Conservation (phyloP, 2,888 invertebrate genomes). For the Drosophila rellima region DNA sequence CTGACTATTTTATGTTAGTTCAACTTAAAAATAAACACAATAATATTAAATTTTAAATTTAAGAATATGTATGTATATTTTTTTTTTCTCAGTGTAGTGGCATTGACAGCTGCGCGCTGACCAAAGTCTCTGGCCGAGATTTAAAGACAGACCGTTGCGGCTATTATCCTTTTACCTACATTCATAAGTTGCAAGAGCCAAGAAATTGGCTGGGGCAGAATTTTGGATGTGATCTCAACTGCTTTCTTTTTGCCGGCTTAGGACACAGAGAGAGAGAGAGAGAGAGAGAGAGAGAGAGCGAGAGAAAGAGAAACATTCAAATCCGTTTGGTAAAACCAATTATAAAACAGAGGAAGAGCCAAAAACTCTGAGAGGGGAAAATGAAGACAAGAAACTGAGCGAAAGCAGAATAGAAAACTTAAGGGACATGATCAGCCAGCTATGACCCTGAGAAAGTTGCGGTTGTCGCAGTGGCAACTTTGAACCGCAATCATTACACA, state of each 20-base stretch:
- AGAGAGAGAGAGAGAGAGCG: background rate
- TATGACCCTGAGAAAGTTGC: conserved; percentile 75
- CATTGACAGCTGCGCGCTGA: conserved; percentile 25
- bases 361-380: background rate
- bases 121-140: conserved; percentile 40
- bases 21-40: too few relatives aligned
- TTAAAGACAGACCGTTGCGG: conserved; percentile 47
- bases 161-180: conserved; percentile 71
- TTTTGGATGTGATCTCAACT: conserved; percentile 16
- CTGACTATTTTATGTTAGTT: too few relatives aligned
- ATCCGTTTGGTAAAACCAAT: conserved; percentile 36
- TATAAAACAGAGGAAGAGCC: conserved; percentile 8
- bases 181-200: background rate
- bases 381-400: background rate
- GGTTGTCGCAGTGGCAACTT: conserved; percentile 19
- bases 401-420: background rate
- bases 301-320: background rate
- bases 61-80: too few relatives aligned
- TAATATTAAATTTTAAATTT: too few relatives aligned
- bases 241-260: conserved; percentile 27
- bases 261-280: background rate
- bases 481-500: conserved; percentile 78
- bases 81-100: conserved; percentile 17
- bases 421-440: conserved; percentile 54
- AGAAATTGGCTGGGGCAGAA: conserved; percentile 18